A percentile compares a stretch with the other conserved stretches of the same genome.
Conservation (phyloP, 2,113 vertebrate species). For the Catharus minimus region DNA sequence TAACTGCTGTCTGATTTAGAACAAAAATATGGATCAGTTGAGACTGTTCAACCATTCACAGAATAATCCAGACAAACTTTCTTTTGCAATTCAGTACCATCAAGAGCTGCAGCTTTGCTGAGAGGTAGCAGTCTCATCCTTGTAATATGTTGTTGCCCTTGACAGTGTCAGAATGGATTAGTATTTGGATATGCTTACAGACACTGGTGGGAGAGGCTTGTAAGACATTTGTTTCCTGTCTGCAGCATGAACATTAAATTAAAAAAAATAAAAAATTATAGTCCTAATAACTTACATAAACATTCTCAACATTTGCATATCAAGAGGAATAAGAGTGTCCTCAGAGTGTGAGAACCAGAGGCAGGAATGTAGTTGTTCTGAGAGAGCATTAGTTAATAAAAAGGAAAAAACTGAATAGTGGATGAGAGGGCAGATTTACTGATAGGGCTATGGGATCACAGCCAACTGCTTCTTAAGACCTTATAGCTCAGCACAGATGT, state of each 20-base stretch:
- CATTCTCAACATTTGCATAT: background rate
- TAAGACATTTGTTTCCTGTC: background rate
- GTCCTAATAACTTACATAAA: background rate
- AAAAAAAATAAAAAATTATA: background rate
- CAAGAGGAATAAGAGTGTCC: background rate
- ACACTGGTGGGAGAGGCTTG: background rate
- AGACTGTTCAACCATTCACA: background rate
- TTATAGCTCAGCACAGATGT: background rate
- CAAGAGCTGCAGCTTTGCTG: background rate
- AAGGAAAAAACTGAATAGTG: background rate
- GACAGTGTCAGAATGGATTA: background rate
- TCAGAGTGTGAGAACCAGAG: background rate
- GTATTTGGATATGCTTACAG: background rate
- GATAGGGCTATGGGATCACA: background rate
- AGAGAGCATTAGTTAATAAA: background rate
- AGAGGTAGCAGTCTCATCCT: background rate
- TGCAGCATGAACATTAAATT: background rate
- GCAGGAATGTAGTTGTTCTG: background rate
- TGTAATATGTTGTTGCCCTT: background rate
- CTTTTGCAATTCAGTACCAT: background rate
- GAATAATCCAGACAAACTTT: background rate
- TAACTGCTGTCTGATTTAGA: background rate
- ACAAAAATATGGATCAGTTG: background rate
- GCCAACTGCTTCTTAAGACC: background rate
- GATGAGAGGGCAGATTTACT: background rate